These are phyloP conservation scores for Dasypolia templi DNA, from an alignment of 2,888 invertebrate genomes.

Conservation along the genomic window DNA sequence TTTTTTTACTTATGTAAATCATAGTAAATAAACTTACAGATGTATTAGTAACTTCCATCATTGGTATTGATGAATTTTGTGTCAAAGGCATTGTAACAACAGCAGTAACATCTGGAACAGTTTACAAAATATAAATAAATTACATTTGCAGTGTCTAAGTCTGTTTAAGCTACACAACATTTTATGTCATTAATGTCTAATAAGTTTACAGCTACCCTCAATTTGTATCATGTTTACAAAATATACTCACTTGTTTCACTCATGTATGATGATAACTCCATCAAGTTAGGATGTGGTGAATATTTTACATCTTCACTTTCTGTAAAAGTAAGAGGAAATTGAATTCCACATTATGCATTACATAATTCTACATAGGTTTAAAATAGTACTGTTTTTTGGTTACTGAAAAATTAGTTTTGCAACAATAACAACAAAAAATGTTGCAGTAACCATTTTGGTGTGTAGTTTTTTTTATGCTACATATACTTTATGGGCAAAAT, in stretches of 20 bases:
- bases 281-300: conserved; percentile 84
- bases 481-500: not conserved
- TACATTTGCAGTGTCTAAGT: not conserved
- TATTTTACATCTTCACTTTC: conserved; percentile 86
- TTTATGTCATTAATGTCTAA: conserved; percentile 18
- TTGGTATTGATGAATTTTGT: conserved; percentile 86
- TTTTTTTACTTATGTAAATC: not conserved
- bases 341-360: not conserved
- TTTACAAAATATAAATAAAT: conserved; percentile 30
- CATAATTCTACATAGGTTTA: not conserved
- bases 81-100: conserved; percentile 88
- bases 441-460: not conserved
- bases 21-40: conserved; percentile 78
- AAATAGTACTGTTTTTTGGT: not conserved
- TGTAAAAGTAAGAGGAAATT: conserved; percentile 66
- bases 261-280: conserved; percentile 88
- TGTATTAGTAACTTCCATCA: conserved; percentile 88
- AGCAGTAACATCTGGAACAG: conserved; percentile 86
- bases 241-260: conserved; percentile 87
- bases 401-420: not conserved
- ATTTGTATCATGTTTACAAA: conserved; percentile 15
- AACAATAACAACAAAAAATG: not conserved
- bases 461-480: not conserved
- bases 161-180: not conserved
- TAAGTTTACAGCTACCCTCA: conserved; percentile 44